These are phyloP conservation scores for Geodia barretti DNA, from an alignment of 37 sponge, comb jelly and placozoan species.

Conservation along the genomic window DNA sequence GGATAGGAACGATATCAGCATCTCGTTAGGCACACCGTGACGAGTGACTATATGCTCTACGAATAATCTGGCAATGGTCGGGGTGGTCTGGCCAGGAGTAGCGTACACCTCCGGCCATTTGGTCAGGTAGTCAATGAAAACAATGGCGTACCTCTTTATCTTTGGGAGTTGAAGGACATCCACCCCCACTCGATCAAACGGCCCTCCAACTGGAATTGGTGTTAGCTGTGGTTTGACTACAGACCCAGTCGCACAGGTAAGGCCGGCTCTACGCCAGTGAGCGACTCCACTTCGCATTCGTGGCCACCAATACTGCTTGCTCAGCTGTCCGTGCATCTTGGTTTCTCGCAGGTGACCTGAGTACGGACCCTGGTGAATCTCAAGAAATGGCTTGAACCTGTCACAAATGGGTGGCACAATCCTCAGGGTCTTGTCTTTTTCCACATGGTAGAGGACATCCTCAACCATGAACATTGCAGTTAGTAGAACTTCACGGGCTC, in stretches of 20 bases:
- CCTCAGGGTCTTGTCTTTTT: not conserved
- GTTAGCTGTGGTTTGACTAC: not conserved
- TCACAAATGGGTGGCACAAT: too few species aligned
- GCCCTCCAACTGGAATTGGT: slow-evolving; percentile 1
- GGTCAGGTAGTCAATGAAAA: slow-evolving; percentile 3
- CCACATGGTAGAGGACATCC: not conserved
- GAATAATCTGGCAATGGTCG: slow-evolving; percentile 2
- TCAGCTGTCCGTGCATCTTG: not conserved
- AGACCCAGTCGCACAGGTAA: not conserved
- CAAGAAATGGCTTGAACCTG: not conserved
- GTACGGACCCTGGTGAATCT: slow-evolving; percentile 8
- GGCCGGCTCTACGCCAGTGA: not conserved
- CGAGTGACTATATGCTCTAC: not conserved
- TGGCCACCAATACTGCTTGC: slow-evolving; percentile 7
- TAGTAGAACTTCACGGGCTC: not conserved
- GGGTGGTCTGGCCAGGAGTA: not conserved
- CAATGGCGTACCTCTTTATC: not conserved
- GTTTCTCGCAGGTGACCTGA: not conserved
- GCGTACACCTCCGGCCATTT: not conserved
- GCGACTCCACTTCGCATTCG: not conserved
- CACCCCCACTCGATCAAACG: slow-evolving; percentile 3
- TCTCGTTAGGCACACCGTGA: not conserved
- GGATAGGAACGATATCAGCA: not conserved
- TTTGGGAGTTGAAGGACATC: not conserved
- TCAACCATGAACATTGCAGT: not conserved